phyloP scores from a whole-genome alignment of 2,888 invertebrate genomes.

The Orthosia gothica region DNA sequence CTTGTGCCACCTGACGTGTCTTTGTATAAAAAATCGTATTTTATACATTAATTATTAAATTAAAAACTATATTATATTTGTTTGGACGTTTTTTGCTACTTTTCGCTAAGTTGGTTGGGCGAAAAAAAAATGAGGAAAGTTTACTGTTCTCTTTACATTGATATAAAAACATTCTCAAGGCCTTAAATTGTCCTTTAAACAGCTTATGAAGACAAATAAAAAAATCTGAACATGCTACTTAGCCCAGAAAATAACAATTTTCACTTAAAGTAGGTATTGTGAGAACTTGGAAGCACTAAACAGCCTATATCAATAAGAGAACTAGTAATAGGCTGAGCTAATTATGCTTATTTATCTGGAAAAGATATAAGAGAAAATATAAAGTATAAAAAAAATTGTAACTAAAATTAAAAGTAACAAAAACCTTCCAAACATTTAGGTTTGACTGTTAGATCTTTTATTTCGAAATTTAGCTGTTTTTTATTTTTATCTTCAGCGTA shows the following conservation, averaged over 20 bases:
- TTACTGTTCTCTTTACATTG: constrained; percentile 6
- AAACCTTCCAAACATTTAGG: constrained; percentile 47
- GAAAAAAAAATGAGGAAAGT: not conserved
- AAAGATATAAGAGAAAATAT: constrained; percentile 26
- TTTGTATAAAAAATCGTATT: constrained; percentile 90
- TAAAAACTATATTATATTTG: constrained; percentile 69
- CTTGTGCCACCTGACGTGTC: constrained; percentile 79
- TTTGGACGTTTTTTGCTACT: constrained; percentile 62
- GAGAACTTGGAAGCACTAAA: no score
- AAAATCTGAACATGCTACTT: not conserved
- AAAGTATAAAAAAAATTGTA: constrained; percentile 3
- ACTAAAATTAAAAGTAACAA: constrained; percentile 47
- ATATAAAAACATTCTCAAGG: not conserved
- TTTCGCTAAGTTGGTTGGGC: constrained; percentile 32
- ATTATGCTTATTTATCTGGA: constrained; percentile 4
- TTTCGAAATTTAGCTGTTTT: constrained; percentile 79
- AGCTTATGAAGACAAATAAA: not conserved
- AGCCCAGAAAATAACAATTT: not conserved
- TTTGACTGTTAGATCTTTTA: constrained; percentile 71
- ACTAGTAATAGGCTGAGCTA: not conserved
- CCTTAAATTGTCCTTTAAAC: not conserved
- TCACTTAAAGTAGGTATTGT: not conserved
- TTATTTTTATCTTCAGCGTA: constrained; percentile 82
- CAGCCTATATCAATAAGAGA: not conserved
- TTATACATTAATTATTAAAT: constrained; percentile 88